Base-by-base conservation (phyloP, 2,797 vertebrate genomes). In the Liasis olivaceus region DNA sequence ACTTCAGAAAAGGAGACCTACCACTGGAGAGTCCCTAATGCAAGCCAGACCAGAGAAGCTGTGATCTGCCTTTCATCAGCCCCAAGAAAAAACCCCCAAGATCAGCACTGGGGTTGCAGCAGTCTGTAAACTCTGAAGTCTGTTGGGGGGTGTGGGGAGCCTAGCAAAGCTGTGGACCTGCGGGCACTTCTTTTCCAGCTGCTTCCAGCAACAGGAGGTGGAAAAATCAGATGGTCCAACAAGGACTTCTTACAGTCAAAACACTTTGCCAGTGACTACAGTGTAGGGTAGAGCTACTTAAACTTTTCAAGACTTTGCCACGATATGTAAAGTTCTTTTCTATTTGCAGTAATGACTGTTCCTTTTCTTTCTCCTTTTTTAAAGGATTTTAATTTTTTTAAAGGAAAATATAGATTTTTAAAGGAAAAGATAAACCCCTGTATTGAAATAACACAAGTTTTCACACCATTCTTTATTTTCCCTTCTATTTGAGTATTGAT, bases 11-110 rank as follows among this genome's bases (percentile, higher is more conserved):
- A 42, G 22, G 9, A 58, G 54, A n/a, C 62, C 69, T 56, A 47
- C 69, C 86, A 58, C 20, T 13, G 86, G 56, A 3, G 24, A 20
- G 42, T 15, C 3, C 56, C 9, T 94, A 89, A 94, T 63, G 90
- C 20, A 91, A 92, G 87, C 20, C 94, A 93, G 94, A 91, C 17
- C 28, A 54, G 69, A 51, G 54, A 36, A 56, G 62, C 59, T 31
- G 5, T 87, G 64, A 62, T 91, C 86, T 89, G 94, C 91, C 91
- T 91, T 81, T 77, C 62, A 72, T 92, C 91, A 93, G 87, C 72
- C 77, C 72, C n/a, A 24, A 47, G 91, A 77, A 64, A 47, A 89
- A 92, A 92, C 88, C n/a, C 13, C 13, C 13, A 2, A 47, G 66
- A 63, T 12, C 72, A 42, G 42, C 28, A 24, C 47, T 63, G 17